Evolutionary conservation across 2,113 vertebrate species (phyloP), one percentile per base, ranked within the genome.

Genomic region (Phaethornis superciliosus): DNA sequence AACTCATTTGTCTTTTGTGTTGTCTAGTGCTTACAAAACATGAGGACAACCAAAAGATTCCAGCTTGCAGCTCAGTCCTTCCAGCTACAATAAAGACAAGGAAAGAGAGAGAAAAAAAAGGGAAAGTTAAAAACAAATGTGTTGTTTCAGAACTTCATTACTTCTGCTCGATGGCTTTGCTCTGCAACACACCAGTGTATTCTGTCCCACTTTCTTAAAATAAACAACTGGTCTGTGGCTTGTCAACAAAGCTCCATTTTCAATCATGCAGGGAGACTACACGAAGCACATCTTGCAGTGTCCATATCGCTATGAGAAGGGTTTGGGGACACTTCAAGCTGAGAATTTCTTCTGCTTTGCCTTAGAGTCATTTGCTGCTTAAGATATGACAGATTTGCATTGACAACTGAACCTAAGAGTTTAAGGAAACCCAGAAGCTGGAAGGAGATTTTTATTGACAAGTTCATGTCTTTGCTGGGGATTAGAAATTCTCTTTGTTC

Each of bases 161-260:
- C 79, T 95, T 93, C 90, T 90, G 78, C 49, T 71, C 56, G 84
- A 71, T 62, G 28, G 70, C 69, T 90, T 85, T 88, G 81, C 56
- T 72, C 30, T 87, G 79, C 70, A 84, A 91, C 49, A 24, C 51
- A 81, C 30, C 81, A 49, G 74, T 72, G 68, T 52, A 83, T 81
- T 89, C 92, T 75, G 84, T 77, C 83, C 93, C 76, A 90, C 51
- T 96, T 95, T 89, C 92, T 89, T 89, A 95, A 96, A 96, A 96
- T 96, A 96, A 95, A 93, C 74, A 88, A 85, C 47, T 93, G 71
- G 92, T 86, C 82, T 94, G 6, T 0, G 24, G 81, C 69, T 92
- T 95, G 91, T 94, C 96, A 96, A 88, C 83, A 86, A 89, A 90
- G 62, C 91, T 93, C 69, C 35, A n/a, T 65, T 95, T 92, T 89